These are phyloP conservation scores for Charadrius vociferus DNA, from an alignment of 2,113 vertebrate species.

Conservation along the genomic window DNA sequence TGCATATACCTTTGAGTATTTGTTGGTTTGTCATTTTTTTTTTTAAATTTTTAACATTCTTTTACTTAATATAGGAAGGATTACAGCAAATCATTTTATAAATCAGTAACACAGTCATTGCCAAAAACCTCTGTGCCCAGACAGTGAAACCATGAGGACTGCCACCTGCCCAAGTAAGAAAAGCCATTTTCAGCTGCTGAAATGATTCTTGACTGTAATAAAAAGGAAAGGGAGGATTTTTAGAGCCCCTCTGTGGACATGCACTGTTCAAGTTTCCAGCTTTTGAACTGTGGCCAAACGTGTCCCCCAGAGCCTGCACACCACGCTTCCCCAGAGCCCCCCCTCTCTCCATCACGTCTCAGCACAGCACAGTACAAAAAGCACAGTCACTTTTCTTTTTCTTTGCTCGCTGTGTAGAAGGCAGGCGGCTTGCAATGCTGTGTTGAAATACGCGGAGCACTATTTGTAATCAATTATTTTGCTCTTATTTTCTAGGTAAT, in stretches of 20 bases:
- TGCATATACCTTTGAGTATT: neutral
- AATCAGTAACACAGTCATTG: neutral
- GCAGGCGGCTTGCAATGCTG: neutral
- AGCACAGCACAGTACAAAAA: neutral
- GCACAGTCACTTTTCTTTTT: neutral
- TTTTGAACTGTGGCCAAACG: neutral
- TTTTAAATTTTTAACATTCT: neutral
- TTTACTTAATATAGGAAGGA: slow-evolving; percentile 10
- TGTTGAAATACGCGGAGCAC: rapidly evolving
- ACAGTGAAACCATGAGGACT: neutral
- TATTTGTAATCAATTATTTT: neutral
- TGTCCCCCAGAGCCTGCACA: neutral
- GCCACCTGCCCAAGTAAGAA: neutral
- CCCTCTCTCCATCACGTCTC: neutral
- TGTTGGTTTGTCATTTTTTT: neutral
- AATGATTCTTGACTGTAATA: neutral
- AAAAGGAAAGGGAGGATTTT: neutral
- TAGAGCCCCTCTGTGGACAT: neutral
- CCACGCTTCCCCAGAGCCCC: rapidly evolving
- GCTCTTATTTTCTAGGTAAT: neutral
- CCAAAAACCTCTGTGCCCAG: neutral
- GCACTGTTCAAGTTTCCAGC: neutral
- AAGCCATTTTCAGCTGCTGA: neutral
- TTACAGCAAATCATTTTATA: neutral
- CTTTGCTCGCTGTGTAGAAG: neutral